Conservation (phyloP, 1,140 invertebrate species). For the Drusus annulatus region DNA sequence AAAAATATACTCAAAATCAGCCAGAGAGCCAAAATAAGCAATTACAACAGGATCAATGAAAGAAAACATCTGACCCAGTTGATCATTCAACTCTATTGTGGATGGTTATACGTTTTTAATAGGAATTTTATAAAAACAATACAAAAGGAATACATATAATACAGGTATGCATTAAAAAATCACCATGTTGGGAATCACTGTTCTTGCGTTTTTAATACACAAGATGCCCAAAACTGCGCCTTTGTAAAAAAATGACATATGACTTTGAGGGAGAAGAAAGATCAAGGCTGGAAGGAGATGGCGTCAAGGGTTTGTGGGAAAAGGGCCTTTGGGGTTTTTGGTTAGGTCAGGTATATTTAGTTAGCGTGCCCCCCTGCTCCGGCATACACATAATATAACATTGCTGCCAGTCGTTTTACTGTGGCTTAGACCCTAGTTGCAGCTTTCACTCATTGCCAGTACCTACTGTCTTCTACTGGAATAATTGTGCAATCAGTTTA, state of each 20-base stretch:
- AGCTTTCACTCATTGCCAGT: neutral
- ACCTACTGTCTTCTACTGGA: no score
- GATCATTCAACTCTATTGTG: no score
- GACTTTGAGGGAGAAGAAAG: slow-evolving; percentile 44
- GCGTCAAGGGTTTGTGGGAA: slow-evolving; percentile 51
- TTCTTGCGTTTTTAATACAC: neutral
- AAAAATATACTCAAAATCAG: no score
- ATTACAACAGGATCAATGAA: no score
- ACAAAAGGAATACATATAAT: no score
- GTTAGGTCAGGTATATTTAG: slow-evolving; percentile 58
- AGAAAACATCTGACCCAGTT: no score
- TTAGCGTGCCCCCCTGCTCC: slow-evolving; percentile 49
- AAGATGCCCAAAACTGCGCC: slow-evolving; percentile 32
- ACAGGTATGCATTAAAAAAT: no score
- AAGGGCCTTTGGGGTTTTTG: slow-evolving; percentile 42
- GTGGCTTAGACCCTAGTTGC: neutral
- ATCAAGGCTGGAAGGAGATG: slow-evolving; percentile 16
- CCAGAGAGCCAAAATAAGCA: no score
- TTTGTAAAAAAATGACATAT: slow-evolving; percentile 57
- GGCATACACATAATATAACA: slow-evolving; percentile 2
- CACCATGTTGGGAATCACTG: neutral
- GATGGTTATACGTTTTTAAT: no score
- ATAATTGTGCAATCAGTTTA: no score
- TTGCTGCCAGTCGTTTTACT: neutral
- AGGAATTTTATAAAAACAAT: no score